phyloP scores from a whole-genome alignment of 2,113 vertebrate species.

The Athene noctua region DNA sequence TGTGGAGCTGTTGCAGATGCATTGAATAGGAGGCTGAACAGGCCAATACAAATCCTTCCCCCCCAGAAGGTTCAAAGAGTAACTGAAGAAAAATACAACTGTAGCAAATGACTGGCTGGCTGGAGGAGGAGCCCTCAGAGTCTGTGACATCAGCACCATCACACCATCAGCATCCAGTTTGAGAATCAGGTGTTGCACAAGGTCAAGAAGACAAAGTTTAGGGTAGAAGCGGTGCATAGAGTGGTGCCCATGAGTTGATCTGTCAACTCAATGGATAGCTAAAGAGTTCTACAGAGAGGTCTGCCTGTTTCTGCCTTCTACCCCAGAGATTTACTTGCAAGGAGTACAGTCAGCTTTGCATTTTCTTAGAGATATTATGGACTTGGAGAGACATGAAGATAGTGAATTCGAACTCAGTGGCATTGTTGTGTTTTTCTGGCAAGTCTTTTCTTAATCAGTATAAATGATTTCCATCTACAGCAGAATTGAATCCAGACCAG shows the following conservation, averaged over 20 bases:
- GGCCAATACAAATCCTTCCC: background rate
- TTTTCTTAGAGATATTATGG: background rate
- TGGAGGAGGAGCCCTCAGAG: background rate
- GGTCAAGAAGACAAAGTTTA: background rate
- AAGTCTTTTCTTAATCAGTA: constrained; percentile 11
- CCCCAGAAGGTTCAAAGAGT: background rate
- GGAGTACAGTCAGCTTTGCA: background rate
- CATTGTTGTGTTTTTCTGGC: constrained; percentile 32
- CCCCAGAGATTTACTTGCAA: background rate
- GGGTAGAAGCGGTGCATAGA: background rate
- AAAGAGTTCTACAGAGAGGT: background rate
- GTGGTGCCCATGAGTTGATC: background rate
- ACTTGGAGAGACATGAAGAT: background rate
- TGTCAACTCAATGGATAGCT: background rate
- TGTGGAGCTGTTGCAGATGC: background rate
- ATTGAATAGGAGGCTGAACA: background rate
- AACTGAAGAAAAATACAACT: background rate
- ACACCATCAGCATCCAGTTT: background rate
- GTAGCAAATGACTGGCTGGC: background rate
- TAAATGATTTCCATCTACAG: constrained; percentile 35
- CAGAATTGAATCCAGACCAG: constrained; percentile 51
- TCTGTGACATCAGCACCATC: background rate
- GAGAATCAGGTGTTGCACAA: background rate
- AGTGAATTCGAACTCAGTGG: background rate
- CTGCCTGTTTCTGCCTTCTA: background rate